phyloP scores from a whole-genome alignment of 2,797 vertebrate genomes.

The Leuciscus waleckii region DNA sequence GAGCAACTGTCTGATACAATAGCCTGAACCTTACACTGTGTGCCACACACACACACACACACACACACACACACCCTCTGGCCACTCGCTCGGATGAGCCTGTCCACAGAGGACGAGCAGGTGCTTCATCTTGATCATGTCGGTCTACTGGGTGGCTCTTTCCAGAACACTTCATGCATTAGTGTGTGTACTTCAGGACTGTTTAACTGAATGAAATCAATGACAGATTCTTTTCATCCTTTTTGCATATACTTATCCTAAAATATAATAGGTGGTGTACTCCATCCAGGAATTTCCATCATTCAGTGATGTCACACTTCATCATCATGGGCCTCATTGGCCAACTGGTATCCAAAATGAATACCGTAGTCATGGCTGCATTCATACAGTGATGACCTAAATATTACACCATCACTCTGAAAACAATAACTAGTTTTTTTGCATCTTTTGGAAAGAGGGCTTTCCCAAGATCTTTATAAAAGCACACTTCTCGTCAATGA shows the following conservation, averaged over 20 bases:
- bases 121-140: slow-evolving; percentile 37
- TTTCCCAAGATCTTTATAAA: neutral
- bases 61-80: slow-evolving; percentile 40
- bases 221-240: neutral
- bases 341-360: neutral
- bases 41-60: slow-evolving; percentile 46
- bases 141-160: slow-evolving; percentile 14
- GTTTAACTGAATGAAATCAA: neutral
- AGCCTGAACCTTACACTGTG: slow-evolving; percentile 27
- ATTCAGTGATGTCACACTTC: neutral
- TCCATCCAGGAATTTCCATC: neutral
- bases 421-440: neutral
- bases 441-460: no score
- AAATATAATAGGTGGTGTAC: neutral
- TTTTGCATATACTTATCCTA: neutral
- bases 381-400: neutral
- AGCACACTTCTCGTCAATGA: neutral
- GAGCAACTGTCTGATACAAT: neutral
- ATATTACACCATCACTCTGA: neutral
- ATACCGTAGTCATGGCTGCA: neutral
- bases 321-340: neutral
- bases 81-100: slow-evolving; percentile 49
- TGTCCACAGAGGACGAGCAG: slow-evolving; percentile 50
- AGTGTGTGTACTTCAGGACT: slow-evolving; percentile 11
- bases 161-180: slow-evolving; percentile 20